Evolutionary conservation across 2,888 invertebrate genomes (phyloP).

Genomic region (Clivina fossor): DNA sequence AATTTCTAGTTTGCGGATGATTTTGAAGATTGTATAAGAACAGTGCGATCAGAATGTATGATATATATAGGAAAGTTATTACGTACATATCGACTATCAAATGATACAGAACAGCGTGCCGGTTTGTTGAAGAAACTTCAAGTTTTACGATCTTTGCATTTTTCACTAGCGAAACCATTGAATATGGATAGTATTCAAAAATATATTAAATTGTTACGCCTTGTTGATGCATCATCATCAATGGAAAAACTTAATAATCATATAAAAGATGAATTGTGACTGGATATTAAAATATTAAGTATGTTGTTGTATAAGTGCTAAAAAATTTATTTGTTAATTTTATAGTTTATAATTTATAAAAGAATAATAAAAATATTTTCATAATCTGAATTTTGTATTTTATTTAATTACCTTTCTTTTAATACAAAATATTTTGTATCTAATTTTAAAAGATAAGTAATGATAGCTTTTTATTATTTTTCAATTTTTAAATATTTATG

Average conservation of each 20-base stretch:
- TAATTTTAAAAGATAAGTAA: too few relatives aligned
- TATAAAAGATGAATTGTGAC: neutral
- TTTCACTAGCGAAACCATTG: constrained; percentile 47
- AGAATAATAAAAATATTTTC: constrained; percentile 10
- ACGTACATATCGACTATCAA: constrained; percentile 56
- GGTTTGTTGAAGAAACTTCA: constrained; percentile 47
- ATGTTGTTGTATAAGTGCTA: too few relatives aligned
- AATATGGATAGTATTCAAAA: constrained; percentile 14
- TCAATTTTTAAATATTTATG: too few relatives aligned
- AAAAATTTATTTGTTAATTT: too few relatives aligned
- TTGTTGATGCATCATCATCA: constrained; percentile 8
- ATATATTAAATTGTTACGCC: constrained; percentile 5
- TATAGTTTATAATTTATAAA: constrained; percentile 5
- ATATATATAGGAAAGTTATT: constrained; percentile 57
- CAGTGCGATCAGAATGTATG: constrained; percentile 57
- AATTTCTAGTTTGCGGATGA: constrained; percentile 47
- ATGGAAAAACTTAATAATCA: constrained; percentile 15
- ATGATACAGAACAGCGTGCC: constrained; percentile 42
- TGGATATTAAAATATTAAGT: constrained; percentile 7
- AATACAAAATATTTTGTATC: too few relatives aligned
- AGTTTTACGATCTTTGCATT: constrained; percentile 48
- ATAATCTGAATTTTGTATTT: neutral
- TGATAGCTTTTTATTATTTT: too few relatives aligned
- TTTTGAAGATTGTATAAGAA: constrained; percentile 55
- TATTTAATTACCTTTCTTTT: too few relatives aligned